Percentiles rank a stretch among this genome's conserved stretches.
These are phyloP conservation scores for Cavia porcellus DNA, from an alignment of 2,113 vertebrate species.

Conservation along the genomic window DNA sequence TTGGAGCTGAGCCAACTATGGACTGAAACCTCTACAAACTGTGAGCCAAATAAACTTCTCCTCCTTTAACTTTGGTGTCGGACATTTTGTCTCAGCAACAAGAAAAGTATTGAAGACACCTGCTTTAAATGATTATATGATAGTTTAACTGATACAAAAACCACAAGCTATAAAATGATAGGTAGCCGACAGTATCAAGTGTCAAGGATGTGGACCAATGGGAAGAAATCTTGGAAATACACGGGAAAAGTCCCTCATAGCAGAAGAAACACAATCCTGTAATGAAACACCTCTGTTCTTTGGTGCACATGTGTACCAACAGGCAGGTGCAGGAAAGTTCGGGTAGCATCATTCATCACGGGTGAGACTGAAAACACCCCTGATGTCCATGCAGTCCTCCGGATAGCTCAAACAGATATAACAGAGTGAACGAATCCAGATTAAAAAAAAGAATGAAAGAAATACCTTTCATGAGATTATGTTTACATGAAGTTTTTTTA, in stretches of 20 bases:
- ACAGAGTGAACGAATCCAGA: not conserved
- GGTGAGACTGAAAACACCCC: not conserved
- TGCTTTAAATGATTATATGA: not conserved
- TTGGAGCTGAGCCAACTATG: not conserved
- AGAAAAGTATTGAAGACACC: not conserved
- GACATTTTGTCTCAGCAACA: not conserved
- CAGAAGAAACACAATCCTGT: not conserved
- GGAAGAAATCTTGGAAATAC: not conserved
- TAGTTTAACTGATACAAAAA: not conserved
- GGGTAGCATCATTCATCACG: not conserved
- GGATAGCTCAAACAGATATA: not conserved
- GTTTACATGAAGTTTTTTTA: conserved; percentile 14
- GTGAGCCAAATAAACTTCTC: not conserved
- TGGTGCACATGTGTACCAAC: not conserved
- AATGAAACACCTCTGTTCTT: not conserved
- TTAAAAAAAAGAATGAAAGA: not conserved
- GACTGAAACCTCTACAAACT: not conserved
- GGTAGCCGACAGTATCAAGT: not conserved
- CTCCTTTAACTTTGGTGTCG: not conserved
- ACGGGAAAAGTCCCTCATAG: not conserved
- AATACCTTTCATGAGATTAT: not conserved
- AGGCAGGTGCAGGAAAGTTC: not conserved
- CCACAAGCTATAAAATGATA: not conserved
- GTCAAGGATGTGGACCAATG: not conserved
- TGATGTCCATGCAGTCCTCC: not conserved